Percentiles rank a stretch among this genome's conserved stretches.
phyloP scores from a whole-genome alignment of 2,113 vertebrate species.

The Aphelocoma coerulescens region DNA sequence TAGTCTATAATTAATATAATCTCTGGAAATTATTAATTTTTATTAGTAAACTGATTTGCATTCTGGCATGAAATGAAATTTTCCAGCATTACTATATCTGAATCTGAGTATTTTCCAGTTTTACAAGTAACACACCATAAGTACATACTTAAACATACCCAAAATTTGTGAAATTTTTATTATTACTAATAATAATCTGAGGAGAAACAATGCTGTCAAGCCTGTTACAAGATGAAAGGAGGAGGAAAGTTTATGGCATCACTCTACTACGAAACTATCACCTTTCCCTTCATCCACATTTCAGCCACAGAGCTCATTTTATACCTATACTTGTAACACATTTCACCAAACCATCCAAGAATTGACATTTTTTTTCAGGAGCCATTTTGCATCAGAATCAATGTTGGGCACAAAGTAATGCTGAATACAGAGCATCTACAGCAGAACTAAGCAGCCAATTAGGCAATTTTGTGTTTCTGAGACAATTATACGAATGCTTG shows the following conservation, averaged over 20 bases:
- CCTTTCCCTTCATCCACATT: background rate
- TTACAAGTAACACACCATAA: background rate
- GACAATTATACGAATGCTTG: background rate
- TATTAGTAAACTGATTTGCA: background rate
- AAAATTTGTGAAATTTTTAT: background rate
- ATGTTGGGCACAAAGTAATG: background rate
- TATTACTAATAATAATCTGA: background rate
- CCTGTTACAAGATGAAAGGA: background rate
- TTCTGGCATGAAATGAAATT: background rate
- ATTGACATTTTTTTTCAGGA: background rate
- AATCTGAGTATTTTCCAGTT: background rate
- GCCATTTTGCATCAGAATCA: background rate
- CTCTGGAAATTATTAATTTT: background rate
- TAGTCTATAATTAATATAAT: background rate
- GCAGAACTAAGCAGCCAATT: background rate
- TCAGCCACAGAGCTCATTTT: background rate
- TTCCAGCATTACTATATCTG: background rate
- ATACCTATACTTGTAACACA: background rate
- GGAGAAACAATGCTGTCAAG: background rate
- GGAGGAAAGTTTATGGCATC: background rate
- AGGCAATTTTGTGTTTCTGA: background rate
- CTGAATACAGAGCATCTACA: background rate
- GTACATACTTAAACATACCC: background rate
- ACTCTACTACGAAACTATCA: background rate
- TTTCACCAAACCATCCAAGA: background rate